These are phyloP conservation scores for Paramormyrops hopkinsi DNA, from an alignment of 2,797 vertebrate genomes.

Conservation along the genomic window DNA sequence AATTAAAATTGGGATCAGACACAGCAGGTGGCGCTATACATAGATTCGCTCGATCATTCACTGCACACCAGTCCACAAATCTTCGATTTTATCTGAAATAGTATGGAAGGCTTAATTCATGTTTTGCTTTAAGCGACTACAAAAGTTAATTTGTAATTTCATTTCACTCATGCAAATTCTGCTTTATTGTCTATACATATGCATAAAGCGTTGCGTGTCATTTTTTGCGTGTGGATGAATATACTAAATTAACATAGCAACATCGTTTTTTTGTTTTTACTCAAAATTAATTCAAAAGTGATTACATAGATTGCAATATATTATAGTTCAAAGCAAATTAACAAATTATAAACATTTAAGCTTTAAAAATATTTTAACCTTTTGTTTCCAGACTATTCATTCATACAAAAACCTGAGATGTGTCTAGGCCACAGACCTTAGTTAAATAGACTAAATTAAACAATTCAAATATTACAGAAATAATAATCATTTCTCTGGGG, in stretches of 20 bases:
- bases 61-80: background rate
- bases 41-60: background rate
- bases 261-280: background rate
- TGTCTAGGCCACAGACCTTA: background rate
- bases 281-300: background rate
- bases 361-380: background rate
- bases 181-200: background rate
- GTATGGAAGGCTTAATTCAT: background rate
- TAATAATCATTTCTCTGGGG: background rate
- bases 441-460: background rate
- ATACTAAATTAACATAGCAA: background rate
- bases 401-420: background rate
- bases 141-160: slow-evolving; percentile 1
- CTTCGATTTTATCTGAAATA: background rate
- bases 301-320: background rate
- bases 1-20: slow-evolving; percentile 29
- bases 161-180: background rate
- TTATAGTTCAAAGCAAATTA: background rate
- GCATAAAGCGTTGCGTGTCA: background rate
- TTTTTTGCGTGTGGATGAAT: background rate
- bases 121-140: background rate
- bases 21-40: slow-evolving; percentile 3
- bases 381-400: background rate
- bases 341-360: background rate
- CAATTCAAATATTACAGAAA: background rate